Base-by-base conservation (phyloP, 2,113 vertebrate genomes). In the Oxyura jamaicensis region DNA sequence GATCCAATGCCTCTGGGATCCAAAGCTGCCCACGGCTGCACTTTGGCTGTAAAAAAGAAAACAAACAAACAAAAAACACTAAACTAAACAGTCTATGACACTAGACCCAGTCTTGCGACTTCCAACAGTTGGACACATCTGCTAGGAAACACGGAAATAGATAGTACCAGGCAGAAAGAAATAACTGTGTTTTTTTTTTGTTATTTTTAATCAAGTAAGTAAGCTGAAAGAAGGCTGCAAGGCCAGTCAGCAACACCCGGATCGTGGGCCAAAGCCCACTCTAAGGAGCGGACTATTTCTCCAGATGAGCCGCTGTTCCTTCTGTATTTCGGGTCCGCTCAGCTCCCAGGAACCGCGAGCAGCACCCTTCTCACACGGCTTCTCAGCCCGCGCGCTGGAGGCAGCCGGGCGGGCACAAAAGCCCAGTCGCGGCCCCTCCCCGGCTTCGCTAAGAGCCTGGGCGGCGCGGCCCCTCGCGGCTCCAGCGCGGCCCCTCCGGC, bases 31-130 rank as follows among this genome's bases (percentile, higher is more conserved):
- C 50, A 14, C 0, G 5, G 31, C 66, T 7, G 35, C 59, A 5
- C 13, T 83, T 7, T 0, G 18, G 22, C 50, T 36, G 48, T 10
- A 36, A n/a, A 80, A 31, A 52, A 41, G 11, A 12, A 41, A 52
- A 52, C 50, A 50, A 48, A 48, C 46, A 48, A 48, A 50, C 48
- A 50, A 50, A 6, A 44, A 48, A 48, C 46, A 48, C 46, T 48
- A 22, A 46, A 33, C 48, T 2, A 63, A 1, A 42, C 28, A 31
- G 4, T 39, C 42, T 33, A 4, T 0, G 10, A 39, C 29, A 18
- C n/a, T 0, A 4, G 14, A 13, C 52, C n/a, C 29, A 39, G 3
- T 1, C 26, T 8, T 1, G 41, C 28, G 2, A 23, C 14, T 62
- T 36, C 33, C 83, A 66, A 8, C 41, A 3, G 28, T 0, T 6